Base-by-base conservation (phyloP, 92 coral and sea anemone species). In the Heliopora coerulea region DNA sequence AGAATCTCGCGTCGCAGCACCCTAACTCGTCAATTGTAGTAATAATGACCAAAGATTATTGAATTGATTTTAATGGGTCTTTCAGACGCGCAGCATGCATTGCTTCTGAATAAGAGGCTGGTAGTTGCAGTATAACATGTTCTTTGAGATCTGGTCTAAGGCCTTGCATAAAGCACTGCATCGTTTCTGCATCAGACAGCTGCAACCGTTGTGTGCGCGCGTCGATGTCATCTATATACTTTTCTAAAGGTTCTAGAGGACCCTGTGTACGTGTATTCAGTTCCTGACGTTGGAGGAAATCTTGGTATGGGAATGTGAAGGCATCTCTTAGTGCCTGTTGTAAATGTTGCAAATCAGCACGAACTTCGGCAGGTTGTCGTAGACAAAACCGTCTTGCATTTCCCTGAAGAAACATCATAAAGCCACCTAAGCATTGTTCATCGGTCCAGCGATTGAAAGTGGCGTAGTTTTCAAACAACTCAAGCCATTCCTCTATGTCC, bases 261-360 rank as follows among this genome's bases (percentile, higher is more conserved):
- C 82, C 77, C 31, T 78, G 78, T 26, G 52, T 69, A 9, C 83
- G 70, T 25, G 59, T 56, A 12, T 63, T 56, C 21, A 79, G 37
- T 15, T 44, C 67, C n/a, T 79, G 83, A 39, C 83, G 72, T 19
- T 44, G 41, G 1, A 60, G 8, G 42, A 59, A 76, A 10, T 31
- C 23, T 30, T 60, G 74, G 58, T 54, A 28, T 1, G 52, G 49
- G 7, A 54, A 56, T 1, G 62, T 48, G 21, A 68, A 78, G 3
- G 56, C 40, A 8, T 49, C 65, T 3, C 49, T 25, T 37, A 76
- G 52, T 4, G 62, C 63, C 15, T 28, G 19, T 19, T 56, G 15
- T 33, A 65, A 21, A 10, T 59, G 58, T 8, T 64, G 60, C 0
- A 56, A 28, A 17, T 56, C 33, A 3, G 8, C 13, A 8, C 68